A percentile compares a stretch with the other conserved stretches of the same genome.
These are phyloP conservation scores for Ophraella communa DNA, from an alignment of 2,888 invertebrate species.

Conservation along the genomic window DNA sequence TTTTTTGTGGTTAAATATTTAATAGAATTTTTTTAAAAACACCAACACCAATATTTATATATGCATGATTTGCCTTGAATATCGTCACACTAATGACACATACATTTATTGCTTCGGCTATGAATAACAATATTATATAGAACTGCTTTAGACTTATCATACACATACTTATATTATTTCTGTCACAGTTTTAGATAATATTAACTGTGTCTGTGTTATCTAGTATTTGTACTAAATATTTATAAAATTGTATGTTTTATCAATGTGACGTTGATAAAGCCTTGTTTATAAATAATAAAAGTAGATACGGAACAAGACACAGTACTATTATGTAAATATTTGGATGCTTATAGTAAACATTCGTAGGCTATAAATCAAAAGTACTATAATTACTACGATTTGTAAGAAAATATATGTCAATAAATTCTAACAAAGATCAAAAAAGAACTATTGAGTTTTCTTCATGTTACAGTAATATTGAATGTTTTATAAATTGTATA, in stretches of 20 bases:
- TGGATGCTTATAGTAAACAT: background rate
- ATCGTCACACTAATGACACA: too few species aligned
- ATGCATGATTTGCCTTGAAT: too few species aligned
- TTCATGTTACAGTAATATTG: too few species aligned
- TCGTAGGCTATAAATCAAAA: background rate
- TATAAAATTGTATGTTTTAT: background rate
- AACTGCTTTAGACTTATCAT: background rate
- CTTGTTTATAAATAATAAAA: slow-evolving; percentile 1
- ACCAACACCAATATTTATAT: too few species aligned
- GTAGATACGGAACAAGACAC: background rate
- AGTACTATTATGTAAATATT: background rate
- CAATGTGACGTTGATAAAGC: background rate
- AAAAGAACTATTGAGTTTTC: too few species aligned
- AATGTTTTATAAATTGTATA: too few species aligned
- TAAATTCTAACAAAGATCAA: too few species aligned
- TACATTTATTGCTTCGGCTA: too few species aligned
- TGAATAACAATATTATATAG: background rate
- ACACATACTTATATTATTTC: background rate
- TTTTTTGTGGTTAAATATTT: too few species aligned
- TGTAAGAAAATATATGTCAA: too few species aligned
- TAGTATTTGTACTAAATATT: background rate
- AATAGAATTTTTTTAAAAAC: too few species aligned
- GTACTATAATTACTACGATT: background rate
- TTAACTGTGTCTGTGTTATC: background rate
- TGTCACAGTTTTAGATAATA: background rate